Evolutionary conservation across 1,140 invertebrate species (phyloP).

Genomic region (Oryzaephilus surinamensis): DNA sequence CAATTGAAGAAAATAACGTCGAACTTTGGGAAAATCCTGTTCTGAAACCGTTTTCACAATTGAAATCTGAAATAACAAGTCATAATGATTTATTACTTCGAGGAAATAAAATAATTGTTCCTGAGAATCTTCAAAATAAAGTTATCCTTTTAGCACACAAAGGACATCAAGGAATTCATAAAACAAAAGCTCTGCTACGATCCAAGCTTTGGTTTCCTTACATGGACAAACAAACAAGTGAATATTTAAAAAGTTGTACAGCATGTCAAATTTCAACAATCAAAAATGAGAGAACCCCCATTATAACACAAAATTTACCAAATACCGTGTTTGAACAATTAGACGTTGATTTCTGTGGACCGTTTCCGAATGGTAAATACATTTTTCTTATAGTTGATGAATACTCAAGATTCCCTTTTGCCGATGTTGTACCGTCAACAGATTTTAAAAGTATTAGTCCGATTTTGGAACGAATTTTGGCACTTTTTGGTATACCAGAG

Average conservation of each 20-base stretch:
- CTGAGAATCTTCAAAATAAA: conserved; percentile 23
- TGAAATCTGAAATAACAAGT: conserved; percentile 6
- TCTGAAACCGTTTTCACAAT: conserved; percentile 4
- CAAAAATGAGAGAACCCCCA: conserved; percentile 4
- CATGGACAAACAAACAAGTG: conserved; percentile 23
- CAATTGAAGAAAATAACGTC: background rate
- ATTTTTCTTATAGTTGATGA: conserved; percentile 6
- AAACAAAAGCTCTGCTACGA: conserved; percentile 25
- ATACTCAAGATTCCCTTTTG: conserved; percentile 9
- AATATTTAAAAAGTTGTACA: conserved; percentile 12
- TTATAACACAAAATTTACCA: background rate
- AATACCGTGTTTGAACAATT: conserved; percentile 3
- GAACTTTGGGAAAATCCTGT: conserved; percentile 4
- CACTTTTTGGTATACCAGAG: conserved; percentile 20
- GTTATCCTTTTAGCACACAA: conserved; percentile 19
- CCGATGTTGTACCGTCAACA: conserved; percentile 3
- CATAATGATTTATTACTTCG: background rate
- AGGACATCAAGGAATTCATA: conserved; percentile 22
- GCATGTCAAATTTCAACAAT: conserved; percentile 7
- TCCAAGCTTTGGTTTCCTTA: conserved; percentile 29
- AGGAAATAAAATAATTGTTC: conserved; percentile 30
- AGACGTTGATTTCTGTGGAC: conserved; percentile 8
- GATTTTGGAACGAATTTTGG: conserved; percentile 6
- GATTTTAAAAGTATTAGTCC: conserved; percentile 1
- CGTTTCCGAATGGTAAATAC: conserved; percentile 11